Conservation (phyloP, 1,140 invertebrate species). For the Saccostrea cuccullata region DNA sequence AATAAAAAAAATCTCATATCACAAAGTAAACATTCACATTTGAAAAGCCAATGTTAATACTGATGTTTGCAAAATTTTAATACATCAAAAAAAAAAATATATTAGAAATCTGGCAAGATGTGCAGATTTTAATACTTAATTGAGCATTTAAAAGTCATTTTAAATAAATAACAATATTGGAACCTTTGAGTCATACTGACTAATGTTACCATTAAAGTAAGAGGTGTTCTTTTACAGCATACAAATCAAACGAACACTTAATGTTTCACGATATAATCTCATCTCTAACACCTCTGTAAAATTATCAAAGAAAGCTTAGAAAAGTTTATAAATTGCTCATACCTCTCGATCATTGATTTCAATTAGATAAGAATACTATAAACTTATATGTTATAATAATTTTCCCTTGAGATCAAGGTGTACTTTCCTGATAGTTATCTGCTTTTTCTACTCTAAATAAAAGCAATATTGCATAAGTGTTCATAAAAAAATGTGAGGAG, state of each 20-base stretch:
- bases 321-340: not conserved
- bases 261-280: not conserved
- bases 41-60: not conserved
- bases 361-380: conserved; percentile 22
- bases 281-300: not conserved
- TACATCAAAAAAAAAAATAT: not conserved
- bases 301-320: not conserved
- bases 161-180: not conserved
- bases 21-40: not conserved
- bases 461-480: not conserved
- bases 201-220: not conserved
- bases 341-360: not conserved
- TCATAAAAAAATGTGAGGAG: not conserved
- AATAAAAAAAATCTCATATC: not conserved
- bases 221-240: not conserved
- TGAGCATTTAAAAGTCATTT: not conserved
- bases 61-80: not conserved
- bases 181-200: not conserved
- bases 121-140: not conserved
- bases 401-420: not conserved
- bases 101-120: not conserved
- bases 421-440: not conserved
- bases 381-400: conserved; percentile 8
- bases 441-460: not conserved
- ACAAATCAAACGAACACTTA: too few species aligned